These are phyloP conservation scores for Edolisoma coerulescens DNA, from an alignment of 2,113 vertebrate species.

Conservation along the genomic window DNA sequence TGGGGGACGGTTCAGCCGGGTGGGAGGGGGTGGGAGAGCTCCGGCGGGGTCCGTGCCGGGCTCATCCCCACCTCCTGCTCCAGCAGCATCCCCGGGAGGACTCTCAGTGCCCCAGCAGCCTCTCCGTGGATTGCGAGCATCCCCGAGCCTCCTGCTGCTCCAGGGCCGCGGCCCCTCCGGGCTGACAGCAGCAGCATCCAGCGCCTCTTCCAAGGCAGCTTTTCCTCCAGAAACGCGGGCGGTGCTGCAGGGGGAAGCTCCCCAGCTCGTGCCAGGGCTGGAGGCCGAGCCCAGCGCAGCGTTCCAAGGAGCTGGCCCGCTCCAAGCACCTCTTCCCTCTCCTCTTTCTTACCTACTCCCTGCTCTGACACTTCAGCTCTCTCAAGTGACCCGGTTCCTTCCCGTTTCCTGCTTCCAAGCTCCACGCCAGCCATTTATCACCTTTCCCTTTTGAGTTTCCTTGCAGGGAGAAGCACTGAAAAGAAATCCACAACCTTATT, in stretches of 20 bases:
- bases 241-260: neutral
- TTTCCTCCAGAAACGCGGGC: fast-evolving
- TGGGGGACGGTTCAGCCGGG: neutral
- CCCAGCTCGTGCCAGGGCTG: neutral
- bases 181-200: neutral
- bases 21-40: neutral
- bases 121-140: fast-evolving
- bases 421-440: neutral
- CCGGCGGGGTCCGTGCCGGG: neutral
- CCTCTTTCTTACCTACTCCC: neutral
- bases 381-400: neutral
- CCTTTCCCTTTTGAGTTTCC: neutral
- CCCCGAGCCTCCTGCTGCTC: neutral
- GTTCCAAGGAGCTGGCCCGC: neutral
- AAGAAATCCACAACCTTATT: conserved; percentile 2
- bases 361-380: neutral
- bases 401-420: neutral
- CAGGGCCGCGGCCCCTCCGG: neutral
- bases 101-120: neutral
- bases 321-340: neutral
- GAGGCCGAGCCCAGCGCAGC: fast-evolving
- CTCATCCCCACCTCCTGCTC: neutral
- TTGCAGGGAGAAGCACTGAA: neutral
- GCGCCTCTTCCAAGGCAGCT: neutral
- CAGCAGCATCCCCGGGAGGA: neutral